These are phyloP conservation scores for Catalaphyllia jardinei DNA, from an alignment of 64 coral and sea anemone genomes.

Conservation along the genomic window DNA sequence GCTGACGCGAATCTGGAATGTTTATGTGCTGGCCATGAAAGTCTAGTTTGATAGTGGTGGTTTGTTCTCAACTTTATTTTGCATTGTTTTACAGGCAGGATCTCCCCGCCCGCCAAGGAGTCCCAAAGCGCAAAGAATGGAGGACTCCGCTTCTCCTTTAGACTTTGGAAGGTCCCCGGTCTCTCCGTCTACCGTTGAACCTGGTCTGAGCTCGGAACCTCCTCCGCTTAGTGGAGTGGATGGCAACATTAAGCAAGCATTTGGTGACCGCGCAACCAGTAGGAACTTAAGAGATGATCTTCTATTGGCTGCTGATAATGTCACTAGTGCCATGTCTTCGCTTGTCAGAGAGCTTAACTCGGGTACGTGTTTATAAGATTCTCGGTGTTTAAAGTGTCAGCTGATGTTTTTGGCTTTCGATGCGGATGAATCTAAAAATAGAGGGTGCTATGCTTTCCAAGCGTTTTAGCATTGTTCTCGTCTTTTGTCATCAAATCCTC, in stretches of 20 bases:
- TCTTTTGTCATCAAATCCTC: no score
- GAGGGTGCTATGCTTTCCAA: no score
- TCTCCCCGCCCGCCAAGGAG: constrained; percentile 73
- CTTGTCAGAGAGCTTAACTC: constrained; percentile 94
- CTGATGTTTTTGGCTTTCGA: no score
- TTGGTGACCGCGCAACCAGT: constrained; percentile 69
- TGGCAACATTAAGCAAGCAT: constrained; percentile 87
- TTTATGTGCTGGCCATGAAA: no score
- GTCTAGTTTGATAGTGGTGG: no score
- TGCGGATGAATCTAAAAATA: no score
- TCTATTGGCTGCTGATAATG: constrained; percentile 88
- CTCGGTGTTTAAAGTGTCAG: not conserved
- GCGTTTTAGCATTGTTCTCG: no score
- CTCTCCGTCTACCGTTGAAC: constrained; percentile 44
- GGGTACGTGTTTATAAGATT: constrained; percentile 29
- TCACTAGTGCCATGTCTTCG: constrained; percentile 97
- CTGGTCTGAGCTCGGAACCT: constrained; percentile 47
- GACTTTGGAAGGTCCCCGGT: constrained; percentile 52
- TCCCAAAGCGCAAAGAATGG: constrained; percentile 58
- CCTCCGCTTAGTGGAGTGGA: constrained; percentile 82
- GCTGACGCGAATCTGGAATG: no score
- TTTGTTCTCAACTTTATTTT: not conserved
- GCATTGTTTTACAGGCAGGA: constrained; percentile 61
- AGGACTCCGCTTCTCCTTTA: constrained; percentile 36
- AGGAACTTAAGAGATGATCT: constrained; percentile 90